Evolutionary conservation across 2,113 vertebrate genomes (phyloP), one percentile per base, ranked within the genome.

Genomic region (Pygoscelis adeliae): DNA sequence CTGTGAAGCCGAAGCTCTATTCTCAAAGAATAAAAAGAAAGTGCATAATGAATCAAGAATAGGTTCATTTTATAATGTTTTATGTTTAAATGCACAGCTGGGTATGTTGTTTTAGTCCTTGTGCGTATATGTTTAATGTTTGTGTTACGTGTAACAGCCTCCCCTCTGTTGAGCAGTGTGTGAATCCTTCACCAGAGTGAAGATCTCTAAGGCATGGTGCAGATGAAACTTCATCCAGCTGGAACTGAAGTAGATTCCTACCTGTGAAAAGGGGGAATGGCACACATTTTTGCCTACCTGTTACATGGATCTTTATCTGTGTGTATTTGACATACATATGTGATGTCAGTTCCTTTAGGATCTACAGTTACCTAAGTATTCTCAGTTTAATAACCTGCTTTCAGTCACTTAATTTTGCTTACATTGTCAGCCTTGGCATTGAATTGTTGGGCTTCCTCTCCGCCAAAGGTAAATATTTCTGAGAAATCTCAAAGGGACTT

Each of bases 21-120:
- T 91, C 50, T 90, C 63, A 79, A 89, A 92, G 63, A 93, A 82
- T 6, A 81, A 80, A 90, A 91, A 85, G 88, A 74, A 74, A 92
- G 30, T 69, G 18, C 0, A 0, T 47, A 77, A 90, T 66, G 47
- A 87, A 79, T 91, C 56, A 83, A 80, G 65, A 91, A 52, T 13
- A 94, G 49, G 17, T 79, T 91, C 21, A 38, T 56, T 93, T 72
- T 83, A 30, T 71, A 87, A 46, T 55, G 23, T 66, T 63, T 69
- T 71, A 44, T 15, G 34, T 67, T 81, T 85, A 84, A 96, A 67
- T 56, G 58, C 47, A 62, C 29, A 90, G 34, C 62, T 87, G 69
- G 47, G 20, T 73, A 40, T 87, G 34, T 55, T 83, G 74, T 27
- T 82, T 70, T 46, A 73, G 79, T 81, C 38, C 40, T 87, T 82